phyloP scores from a whole-genome alignment of 2,888 invertebrate species.

The Drosophila falleni region DNA sequence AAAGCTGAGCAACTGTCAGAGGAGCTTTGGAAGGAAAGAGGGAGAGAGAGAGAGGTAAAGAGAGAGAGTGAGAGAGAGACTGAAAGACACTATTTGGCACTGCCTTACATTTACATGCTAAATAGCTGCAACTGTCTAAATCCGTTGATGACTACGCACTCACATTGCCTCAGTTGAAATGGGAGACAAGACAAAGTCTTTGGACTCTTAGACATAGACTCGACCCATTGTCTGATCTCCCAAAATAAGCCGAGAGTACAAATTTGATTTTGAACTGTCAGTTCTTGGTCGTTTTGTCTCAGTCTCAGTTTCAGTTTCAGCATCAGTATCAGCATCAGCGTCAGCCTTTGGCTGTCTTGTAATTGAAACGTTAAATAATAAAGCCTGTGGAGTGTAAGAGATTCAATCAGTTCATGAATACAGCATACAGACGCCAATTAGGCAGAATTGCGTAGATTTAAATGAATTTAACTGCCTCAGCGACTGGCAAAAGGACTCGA shows the following conservation, averaged over 20 bases:
- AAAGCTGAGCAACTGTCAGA: conserved; percentile 28
- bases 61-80: neutral
- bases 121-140: conserved; percentile 70
- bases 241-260: conserved; percentile 53
- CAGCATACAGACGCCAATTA: conserved; percentile 59
- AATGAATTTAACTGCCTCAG: conserved; percentile 49
- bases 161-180: neutral
- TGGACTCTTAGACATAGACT: conserved; percentile 9
- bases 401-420: conserved; percentile 74
- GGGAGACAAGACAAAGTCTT: neutral
- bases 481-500: conserved; percentile 35
- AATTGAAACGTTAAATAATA: conserved; percentile 80
- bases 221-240: conserved; percentile 55
- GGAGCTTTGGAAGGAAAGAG: neutral
- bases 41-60: neutral
- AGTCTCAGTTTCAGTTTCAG: conserved; percentile 1
- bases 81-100: conserved; percentile 56
- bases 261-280: conserved; percentile 66
- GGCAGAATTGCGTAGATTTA: conserved; percentile 51
- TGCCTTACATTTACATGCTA: conserved; percentile 77
- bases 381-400: conserved; percentile 66
- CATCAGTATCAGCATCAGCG: neutral
- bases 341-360: conserved; percentile 38
- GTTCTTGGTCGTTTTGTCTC: conserved; percentile 22
- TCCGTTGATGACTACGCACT: conserved; percentile 63